Conservation (phyloP, 2,888 invertebrate genomes). For the Orthonevra nobilis region DNA sequence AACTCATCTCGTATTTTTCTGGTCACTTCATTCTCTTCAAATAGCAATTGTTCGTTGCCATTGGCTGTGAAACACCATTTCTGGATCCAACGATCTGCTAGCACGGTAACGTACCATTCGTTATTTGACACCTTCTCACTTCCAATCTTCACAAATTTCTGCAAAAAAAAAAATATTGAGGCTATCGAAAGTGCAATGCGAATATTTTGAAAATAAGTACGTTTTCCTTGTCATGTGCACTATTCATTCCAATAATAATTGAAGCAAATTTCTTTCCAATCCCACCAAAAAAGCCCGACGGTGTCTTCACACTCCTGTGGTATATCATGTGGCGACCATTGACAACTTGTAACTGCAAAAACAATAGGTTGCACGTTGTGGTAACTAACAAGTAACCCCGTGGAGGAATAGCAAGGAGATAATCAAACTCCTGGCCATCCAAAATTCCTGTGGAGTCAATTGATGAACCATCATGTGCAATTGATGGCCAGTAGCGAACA, state of each 20-base stretch:
- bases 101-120: conserved; percentile 84
- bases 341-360: conserved; percentile 83
- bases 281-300: conserved; percentile 92
- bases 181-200: too few relatives aligned
- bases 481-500: conserved; percentile 94
- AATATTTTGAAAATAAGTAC: too few relatives aligned
- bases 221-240: conserved; percentile 78
- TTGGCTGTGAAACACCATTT: conserved; percentile 87
- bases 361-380: conserved; percentile 92
- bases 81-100: conserved; percentile 90
- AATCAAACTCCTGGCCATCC: conserved; percentile 92
- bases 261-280: conserved; percentile 85
- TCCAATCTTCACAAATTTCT: conserved; percentile 86
- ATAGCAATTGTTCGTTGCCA: conserved; percentile 86
- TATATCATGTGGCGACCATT: conserved; percentile 86
- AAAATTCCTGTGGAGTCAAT: conserved; percentile 92
- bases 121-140: conserved; percentile 79
- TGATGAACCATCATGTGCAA: conserved; percentile 92
- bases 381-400: conserved; percentile 92
- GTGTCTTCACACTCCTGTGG: conserved; percentile 86
- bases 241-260: conserved; percentile 79
- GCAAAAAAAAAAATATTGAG: conserved; percentile 14
- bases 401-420: conserved; percentile 85
- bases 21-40: conserved; percentile 87
- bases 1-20: conserved; percentile 87